phyloP scores from a whole-genome alignment of 2,113 vertebrate genomes.

The Furnarius figulus region DNA sequence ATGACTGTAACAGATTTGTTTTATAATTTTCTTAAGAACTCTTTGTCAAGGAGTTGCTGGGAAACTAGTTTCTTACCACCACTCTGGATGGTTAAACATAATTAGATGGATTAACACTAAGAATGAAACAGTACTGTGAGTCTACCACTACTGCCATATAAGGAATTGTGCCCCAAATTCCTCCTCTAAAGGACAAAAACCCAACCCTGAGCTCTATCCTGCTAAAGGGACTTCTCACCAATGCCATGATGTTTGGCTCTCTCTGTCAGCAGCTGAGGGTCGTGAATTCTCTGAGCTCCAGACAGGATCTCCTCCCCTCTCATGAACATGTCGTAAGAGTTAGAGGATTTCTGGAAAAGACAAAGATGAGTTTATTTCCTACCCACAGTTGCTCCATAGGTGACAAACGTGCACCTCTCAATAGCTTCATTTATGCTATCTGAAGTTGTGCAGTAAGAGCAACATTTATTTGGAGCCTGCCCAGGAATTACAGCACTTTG shows the following conservation, averaged over 20 bases:
- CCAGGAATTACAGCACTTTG: not conserved
- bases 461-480: not conserved
- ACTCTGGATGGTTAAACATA: not conserved
- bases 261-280: constrained; percentile 91
- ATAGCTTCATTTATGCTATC: not conserved
- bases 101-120: not conserved
- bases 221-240: constrained; percentile 73
- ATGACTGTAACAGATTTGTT: not conserved
- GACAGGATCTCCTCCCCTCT: constrained; percentile 98
- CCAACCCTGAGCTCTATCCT: not conserved
- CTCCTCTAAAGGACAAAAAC: not conserved
- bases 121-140: not conserved
- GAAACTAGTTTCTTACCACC: not conserved
- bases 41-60: not conserved
- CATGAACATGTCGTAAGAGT: constrained; percentile 99
- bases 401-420: not conserved
- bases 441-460: not conserved
- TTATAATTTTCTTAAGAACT: not conserved
- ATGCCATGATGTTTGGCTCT: constrained; percentile 91
- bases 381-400: not conserved
- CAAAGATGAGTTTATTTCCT: not conserved
- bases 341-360: constrained; percentile 90
- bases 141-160: not conserved
- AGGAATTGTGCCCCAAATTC: not conserved
- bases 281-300: constrained; percentile 95